phyloP scores from a whole-genome alignment of 1,140 invertebrate species.

The Potamilus streckersoni region DNA sequence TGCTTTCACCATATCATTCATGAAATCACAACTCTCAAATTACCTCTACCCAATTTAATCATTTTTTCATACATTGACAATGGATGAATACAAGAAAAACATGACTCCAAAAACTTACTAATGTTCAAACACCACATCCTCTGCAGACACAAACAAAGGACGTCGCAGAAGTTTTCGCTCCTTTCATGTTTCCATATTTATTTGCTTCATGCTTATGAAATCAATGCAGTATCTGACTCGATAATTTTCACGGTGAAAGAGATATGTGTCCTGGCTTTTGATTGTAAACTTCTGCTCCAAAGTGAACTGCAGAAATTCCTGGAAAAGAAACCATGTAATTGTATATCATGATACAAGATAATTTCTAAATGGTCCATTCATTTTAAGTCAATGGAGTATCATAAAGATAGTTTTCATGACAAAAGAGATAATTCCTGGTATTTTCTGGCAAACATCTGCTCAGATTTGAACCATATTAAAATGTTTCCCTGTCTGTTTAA shows the following conservation, averaged over 20 bases:
- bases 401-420: too few species aligned
- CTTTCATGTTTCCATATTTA: constrained; percentile 30
- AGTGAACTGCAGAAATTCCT: constrained; percentile 21
- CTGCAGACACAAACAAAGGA: constrained; percentile 36
- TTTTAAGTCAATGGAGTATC: too few species aligned
- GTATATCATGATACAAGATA: too few species aligned
- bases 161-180: constrained; percentile 33
- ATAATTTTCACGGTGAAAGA: constrained; percentile 18
- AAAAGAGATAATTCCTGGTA: too few species aligned
- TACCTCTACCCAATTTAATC: neutral
- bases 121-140: constrained; percentile 28
- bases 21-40: neutral
- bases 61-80: too few species aligned
- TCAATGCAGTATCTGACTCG: constrained; percentile 35
- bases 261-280: constrained; percentile 6
- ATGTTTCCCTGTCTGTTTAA: too few species aligned
- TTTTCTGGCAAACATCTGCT: too few species aligned
- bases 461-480: too few species aligned
- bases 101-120: constrained; percentile 13
- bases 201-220: constrained; percentile 43
- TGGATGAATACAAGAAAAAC: too few species aligned
- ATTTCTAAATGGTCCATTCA: too few species aligned
- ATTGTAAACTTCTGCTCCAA: constrained; percentile 17
- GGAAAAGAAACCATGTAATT: neutral
- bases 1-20: neutral